Percentiles rank a stretch among this genome's conserved stretches.
phyloP scores from a whole-genome alignment of 2,797 vertebrate species.

The Sebastes matsubarae region DNA sequence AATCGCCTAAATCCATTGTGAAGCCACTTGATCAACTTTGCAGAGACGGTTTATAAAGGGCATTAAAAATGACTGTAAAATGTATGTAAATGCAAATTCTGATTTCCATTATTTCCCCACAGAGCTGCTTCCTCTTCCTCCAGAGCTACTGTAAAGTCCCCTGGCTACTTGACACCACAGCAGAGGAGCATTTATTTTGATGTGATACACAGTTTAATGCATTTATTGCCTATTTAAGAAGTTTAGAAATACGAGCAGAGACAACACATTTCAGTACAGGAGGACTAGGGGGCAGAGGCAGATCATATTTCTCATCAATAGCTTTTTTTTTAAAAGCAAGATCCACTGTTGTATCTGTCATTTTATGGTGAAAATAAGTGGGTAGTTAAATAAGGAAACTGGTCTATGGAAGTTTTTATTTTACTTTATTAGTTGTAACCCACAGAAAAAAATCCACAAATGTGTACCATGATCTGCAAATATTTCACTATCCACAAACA shows the following conservation, averaged over 20 bases:
- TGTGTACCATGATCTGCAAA: too few species aligned
- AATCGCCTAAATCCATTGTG: not conserved
- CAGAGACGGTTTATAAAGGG: not conserved
- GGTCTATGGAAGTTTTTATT: too few species aligned
- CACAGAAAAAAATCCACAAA: too few species aligned
- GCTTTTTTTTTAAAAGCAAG: not conserved
- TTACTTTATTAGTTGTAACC: too few species aligned
- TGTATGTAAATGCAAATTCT: not conserved
- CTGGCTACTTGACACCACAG: not conserved
- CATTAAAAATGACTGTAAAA: not conserved
- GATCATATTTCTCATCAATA: not conserved
- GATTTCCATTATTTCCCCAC: not conserved
- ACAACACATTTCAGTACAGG: not conserved
- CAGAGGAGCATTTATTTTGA: not conserved
- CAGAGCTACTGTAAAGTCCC: rapidly evolving
- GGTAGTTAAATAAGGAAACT: not conserved
- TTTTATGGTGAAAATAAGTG: not conserved
- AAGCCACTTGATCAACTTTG: not conserved
- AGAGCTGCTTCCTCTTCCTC: not conserved
- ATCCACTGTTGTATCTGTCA: not conserved
- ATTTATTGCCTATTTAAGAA: not conserved
- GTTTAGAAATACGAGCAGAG: not conserved
- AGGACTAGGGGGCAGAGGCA: not conserved
- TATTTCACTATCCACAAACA: too few species aligned
- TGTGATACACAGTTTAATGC: not conserved